Percentiles rank a stretch among this genome's conserved stretches.
These are phyloP conservation scores for Nematolebias whitei DNA, from an alignment of 2,113 vertebrate genomes.

Conservation along the genomic window DNA sequence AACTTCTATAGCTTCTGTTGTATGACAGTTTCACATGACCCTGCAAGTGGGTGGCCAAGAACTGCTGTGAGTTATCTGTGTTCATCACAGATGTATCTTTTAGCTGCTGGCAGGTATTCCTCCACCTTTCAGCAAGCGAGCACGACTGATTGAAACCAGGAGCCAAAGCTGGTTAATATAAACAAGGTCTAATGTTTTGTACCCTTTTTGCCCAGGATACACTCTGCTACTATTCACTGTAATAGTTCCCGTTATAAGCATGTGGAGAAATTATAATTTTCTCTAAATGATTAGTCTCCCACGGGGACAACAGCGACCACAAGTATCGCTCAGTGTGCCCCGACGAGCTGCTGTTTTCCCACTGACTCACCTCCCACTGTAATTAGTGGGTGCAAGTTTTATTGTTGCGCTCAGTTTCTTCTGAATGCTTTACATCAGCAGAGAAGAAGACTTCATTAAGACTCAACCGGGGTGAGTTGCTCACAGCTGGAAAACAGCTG, in stretches of 20 bases:
- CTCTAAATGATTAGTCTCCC: conserved; percentile 25
- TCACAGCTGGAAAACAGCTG: not conserved
- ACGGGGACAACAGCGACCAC: not conserved
- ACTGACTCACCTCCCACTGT: conserved; percentile 7
- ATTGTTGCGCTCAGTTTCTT: conserved; percentile 1
- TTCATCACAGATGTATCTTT: not conserved
- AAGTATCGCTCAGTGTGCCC: conserved; percentile 11
- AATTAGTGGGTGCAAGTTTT: not conserved
- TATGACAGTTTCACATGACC: not conserved
- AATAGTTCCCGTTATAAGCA: conserved; percentile 5
- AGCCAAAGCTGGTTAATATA: conserved; percentile 5
- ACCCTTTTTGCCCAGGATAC: not conserved
- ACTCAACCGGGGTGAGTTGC: conserved; percentile 3
- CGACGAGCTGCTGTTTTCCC: conserved; percentile 3
- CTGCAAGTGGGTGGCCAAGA: not conserved
- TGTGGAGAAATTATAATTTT: conserved; percentile 4
- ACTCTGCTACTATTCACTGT: not conserved
- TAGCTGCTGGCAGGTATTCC: not conserved
- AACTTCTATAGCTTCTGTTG: conserved; percentile 1
- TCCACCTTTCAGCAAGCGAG: not conserved
- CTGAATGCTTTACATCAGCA: not conserved
- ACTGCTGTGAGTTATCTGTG: conserved; percentile 1
- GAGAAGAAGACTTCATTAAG: not conserved
- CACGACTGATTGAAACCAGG: not conserved
- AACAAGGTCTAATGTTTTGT: not conserved